phyloP scores from a whole-genome alignment of 2,888 invertebrate genomes.

The Microchrysa polita region DNA sequence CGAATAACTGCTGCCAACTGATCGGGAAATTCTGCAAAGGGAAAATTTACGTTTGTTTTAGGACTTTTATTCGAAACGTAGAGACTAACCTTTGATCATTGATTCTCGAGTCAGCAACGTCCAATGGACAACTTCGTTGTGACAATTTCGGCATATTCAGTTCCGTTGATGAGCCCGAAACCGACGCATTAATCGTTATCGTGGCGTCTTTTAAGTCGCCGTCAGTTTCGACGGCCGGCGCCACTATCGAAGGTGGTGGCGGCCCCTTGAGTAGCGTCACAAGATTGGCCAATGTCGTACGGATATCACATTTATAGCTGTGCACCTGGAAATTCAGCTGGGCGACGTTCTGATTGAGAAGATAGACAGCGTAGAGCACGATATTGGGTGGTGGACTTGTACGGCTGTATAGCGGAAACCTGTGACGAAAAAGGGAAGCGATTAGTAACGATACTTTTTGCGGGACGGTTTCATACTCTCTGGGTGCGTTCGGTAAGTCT shows the following conservation, averaged over 20 bases:
- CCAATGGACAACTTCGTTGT: conserved; percentile 41
- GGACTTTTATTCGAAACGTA: no score
- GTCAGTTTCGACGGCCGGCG: conserved; percentile 7
- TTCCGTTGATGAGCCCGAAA: conserved; percentile 60
- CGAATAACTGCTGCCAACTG: conserved; percentile 62
- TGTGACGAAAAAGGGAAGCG: conserved; percentile 62
- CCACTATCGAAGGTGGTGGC: conserved; percentile 9
- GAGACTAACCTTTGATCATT: conserved; percentile 44
- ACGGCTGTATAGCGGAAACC: conserved; percentile 80
- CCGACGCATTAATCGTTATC: conserved; percentile 51
- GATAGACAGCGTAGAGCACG: conserved; percentile 87
- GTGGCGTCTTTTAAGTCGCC: conserved; percentile 13
- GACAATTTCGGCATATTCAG: conserved; percentile 57
- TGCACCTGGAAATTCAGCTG: conserved; percentile 71
- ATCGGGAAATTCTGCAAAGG: conserved; percentile 53
- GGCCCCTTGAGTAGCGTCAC: conserved; percentile 56
- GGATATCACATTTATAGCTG: conserved; percentile 56
- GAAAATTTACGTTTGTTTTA: no score
- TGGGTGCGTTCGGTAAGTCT: conserved; percentile 72
- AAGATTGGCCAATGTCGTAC: conserved; percentile 60
- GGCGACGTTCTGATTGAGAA: conserved; percentile 93
- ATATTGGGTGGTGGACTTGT: conserved; percentile 60
- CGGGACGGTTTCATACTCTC: conserved; percentile 70
- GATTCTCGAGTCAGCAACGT: conserved; percentile 35
- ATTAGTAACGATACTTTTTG: not conserved